These are phyloP conservation scores for Cyclina sinensis DNA, from an alignment of 1,140 invertebrate species.

Conservation along the genomic window DNA sequence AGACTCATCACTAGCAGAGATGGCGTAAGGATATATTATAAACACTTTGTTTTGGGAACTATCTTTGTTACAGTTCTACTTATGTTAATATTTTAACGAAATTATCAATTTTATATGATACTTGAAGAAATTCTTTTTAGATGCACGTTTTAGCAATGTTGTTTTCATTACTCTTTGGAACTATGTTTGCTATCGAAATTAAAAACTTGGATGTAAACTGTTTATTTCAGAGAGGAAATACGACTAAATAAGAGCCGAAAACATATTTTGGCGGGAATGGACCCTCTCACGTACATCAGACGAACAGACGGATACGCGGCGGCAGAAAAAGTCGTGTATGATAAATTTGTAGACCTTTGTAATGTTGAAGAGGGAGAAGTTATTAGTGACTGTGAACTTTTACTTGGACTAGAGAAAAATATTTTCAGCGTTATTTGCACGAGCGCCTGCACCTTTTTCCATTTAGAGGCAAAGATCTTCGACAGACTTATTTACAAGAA, in stretches of 20 bases:
- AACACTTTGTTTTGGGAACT: no score
- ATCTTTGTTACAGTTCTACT: not conserved
- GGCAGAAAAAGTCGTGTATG: constrained; percentile 58
- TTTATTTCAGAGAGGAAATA: not conserved
- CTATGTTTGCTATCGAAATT: not conserved
- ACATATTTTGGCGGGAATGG: constrained; percentile 60
- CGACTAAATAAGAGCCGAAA: constrained; percentile 6
- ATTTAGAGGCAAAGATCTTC: constrained; percentile 54
- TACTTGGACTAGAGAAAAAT: constrained; percentile 52
- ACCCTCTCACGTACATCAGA: constrained; percentile 57
- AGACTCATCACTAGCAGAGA: constrained; percentile 49
- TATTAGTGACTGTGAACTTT: constrained; percentile 57
- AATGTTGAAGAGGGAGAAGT: constrained; percentile 64
- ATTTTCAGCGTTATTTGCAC: constrained; percentile 58
- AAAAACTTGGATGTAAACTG: not conserved
- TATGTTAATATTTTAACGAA: no score
- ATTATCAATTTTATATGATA: no score
- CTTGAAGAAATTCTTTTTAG: no score
- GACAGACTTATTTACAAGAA: constrained; percentile 64
- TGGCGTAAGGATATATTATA: constrained; percentile 44
- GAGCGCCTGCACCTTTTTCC: constrained; percentile 51
- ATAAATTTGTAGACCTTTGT: constrained; percentile 54
- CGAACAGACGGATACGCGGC: constrained; percentile 60
- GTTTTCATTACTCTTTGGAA: no score
- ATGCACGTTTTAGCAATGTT: no score